Evolutionary conservation across 2,888 invertebrate genomes (phyloP), one percentile per base, ranked within the genome.

Genomic region (Elmis aenea): DNA sequence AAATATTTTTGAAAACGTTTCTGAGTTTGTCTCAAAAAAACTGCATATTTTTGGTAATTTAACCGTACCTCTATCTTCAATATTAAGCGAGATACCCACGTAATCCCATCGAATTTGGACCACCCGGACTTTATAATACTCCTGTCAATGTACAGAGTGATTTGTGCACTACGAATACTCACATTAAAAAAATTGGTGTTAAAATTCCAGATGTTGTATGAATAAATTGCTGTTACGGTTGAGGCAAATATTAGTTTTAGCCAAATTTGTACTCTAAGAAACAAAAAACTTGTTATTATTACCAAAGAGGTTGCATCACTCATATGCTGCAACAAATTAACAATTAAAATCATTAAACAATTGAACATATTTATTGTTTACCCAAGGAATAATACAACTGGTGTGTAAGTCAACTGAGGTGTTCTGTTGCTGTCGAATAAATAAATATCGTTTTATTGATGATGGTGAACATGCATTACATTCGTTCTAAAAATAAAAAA

Each of bases 241-340:
- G 77, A 62, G 11, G 84, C 85, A 29, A 86, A 74, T 1, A 79
- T 54, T 53, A 90, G 75, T 71, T 94, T 94, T 29, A 92, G 70
- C 48, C 85, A 72, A 55, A 87, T 86, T 47, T 89, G 86, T 13
- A 93, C 83, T 54, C 90, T 76, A 32, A 92, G 77, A 66, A 93
- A 94, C 4, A 91, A 70, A 54, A 89, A 90, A 48, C 82, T 83
- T 58, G 85, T 76, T 10, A 82, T 66, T 48, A 83, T 69, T 0
- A 78, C 75, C 38, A 83, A 57, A 5, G 75, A 74, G 67, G 79
- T 79, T 29, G 77, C 76, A 65, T 85, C 81, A 1, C 86, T 83
- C 57, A 86, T 82, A 62, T 87, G 85, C 90, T 89, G 30, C 35
- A 48, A 42, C n/a, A n/a, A n/a, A n/a, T n/a, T n/a, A n/a, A n/a